Base-by-base conservation (phyloP, 2,113 vertebrate genomes). In the Charadrius vociferus region DNA sequence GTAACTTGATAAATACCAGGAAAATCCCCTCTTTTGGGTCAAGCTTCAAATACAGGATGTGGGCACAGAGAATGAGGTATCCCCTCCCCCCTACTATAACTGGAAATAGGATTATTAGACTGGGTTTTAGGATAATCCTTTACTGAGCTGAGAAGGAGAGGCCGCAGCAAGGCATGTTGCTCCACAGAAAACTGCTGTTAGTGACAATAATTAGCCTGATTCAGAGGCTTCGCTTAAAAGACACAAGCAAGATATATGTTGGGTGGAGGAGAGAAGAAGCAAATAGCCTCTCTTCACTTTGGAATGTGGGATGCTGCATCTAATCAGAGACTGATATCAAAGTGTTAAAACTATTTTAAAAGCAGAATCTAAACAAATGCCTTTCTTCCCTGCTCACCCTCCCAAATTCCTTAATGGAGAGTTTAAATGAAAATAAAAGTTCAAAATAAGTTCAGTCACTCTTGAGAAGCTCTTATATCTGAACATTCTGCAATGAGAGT, bases 401-500 rank as follows among this genome's bases (percentile, higher is more conserved):
- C 94, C 97, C 96, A 96, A 96, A 98, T 97, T 98, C 97, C 96
- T 98, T 92, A 98, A 96, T 95, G 95, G 90, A 94, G 92, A 92
- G 81, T 71, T 97, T 97, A 96, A 97, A 94, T 97, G 93, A 98
- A 98, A 98, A 98, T 97, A 97, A 97, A 98, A 96, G 98, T 98
- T 98, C 98, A 98, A 96, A 97, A 96, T 92, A 97, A 98, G 97
- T 98, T 98, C 98, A 98, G 93, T 97, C 94, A 86, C 93, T 97
- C 85, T 97, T 89, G 88, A 98, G 97, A 91, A 81, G 62, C 71
- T 89, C 95, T 97, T 96, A 75, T 82, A 84, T 93, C 81, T 65
- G 73, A 94, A 90, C 59, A 70, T 90, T 96, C 53, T 93, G 72
- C 62, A 59, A 53, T 52, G 72, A 90, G 55, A 95, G 78, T 86